Base-by-base conservation (phyloP, 2,888 invertebrate genomes). In the Acleris literana region DNA sequence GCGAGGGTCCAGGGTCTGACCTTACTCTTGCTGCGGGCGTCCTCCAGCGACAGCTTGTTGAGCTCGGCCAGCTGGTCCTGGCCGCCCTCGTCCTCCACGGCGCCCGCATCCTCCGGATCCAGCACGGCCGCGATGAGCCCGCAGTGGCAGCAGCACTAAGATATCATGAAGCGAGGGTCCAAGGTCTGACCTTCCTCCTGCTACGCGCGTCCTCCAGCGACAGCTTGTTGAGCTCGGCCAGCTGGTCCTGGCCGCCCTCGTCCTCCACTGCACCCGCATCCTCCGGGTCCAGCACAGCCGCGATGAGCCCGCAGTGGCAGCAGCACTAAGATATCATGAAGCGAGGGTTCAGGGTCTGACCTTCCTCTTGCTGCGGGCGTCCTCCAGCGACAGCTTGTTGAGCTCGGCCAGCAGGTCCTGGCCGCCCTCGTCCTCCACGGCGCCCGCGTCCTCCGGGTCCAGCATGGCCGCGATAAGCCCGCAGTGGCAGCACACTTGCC, bases 401-500 rank as follows among this genome's bases (percentile, higher is more conserved):
- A 96, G 86, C 76, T 95, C 94, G 0, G 94, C 93, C 43, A 95
- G 83, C 69, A 95, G 86, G 82, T 96, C 95, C 29, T 94, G 81
- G 71, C 94, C 93, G 81, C 78, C 88, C 7, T 77, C 74, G 70
- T 85, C 85, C 53, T 81, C 81, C 1, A 75, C 74, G 49, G 70
- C 76, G 5, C 57, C 76, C 3, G 76, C 71, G 5, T 83, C 76
- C 25, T 87, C 90, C 48, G 79, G 81, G 73, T 93, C 92, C 75
- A 94, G 67, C 94, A 94, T 94, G 82, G 84, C 83, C 22, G 87
- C 88, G 74, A 98, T 96, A 17, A 99, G 93, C 0, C 96, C 95
- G 33, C 98, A 96, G 91, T 99, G 98, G 79, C 97, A 97, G 81
- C 97, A 97, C 68, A 97, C 95, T 83, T 99, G 99, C 0, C 99